Base-by-base conservation (phyloP, 2,797 vertebrate species). In the Enteromius anoplus region DNA sequence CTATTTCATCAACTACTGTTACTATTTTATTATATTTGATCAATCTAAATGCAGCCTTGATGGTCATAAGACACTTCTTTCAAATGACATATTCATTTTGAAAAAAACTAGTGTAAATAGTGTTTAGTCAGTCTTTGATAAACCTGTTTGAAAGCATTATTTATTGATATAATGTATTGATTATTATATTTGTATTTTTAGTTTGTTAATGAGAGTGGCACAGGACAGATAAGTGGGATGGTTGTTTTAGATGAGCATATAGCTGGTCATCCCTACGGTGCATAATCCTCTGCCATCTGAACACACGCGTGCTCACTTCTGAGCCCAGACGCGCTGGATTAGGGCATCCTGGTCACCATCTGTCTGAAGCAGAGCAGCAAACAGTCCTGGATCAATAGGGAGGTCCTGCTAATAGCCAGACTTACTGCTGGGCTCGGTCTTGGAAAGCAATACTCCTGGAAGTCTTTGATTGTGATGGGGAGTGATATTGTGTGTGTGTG, bases 321-420 rank as follows among this genome's bases (percentile, higher is more conserved):
- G 80, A 47, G 77, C 76, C 76, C 32, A 84, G 68, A 75, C 77
- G 26, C 84, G 34, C 32, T 37, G 88, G 85, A 87, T 87, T 85
- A 68, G 40, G 58, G 62, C 21, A 19, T 53, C 73, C 77, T 70
- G 58, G 60, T 82, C 58, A 70, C 86, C 82, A 80, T 85, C 85
- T 87, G 85, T 47, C 84, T 53, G 58, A 6, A 26, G 21, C 68
- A 47, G 65, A 55, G 66, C 62, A 77, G 80, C 21, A 6, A 72
- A 21, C 71, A 45, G 62, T 70, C 71, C 81, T 60, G 83, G 84
- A 85, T 88, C 83, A 72, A 42, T 32, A 1, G 78, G 47, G 49
- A 66, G 69, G 70, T 37, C 76, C 66, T 76, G 84, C 71, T 79
- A 79, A 71, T 64, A 70, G 66, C 75, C 82, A 62, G 75, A 84